These are phyloP conservation scores for Xiphorhynchus elegans DNA, from an alignment of 2,113 vertebrate species.

Conservation along the genomic window DNA sequence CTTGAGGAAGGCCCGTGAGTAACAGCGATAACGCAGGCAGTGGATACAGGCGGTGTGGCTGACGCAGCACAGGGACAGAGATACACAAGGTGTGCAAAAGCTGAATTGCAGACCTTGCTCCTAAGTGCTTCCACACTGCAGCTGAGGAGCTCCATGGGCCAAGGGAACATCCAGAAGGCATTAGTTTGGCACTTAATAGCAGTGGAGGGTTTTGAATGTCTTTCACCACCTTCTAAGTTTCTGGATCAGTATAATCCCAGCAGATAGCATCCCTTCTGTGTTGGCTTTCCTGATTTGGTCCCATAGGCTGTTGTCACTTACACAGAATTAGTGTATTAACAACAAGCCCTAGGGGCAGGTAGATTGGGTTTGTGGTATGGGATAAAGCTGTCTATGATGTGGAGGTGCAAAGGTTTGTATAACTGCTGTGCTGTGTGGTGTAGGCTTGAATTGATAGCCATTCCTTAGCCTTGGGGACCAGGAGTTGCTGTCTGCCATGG, in stretches of 20 bases:
- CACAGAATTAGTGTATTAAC: background rate
- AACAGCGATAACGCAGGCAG: rapidly evolving
- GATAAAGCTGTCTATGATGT: background rate
- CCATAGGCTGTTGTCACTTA: background rate
- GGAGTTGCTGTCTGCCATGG: background rate
- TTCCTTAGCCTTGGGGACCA: background rate
- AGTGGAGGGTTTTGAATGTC: background rate
- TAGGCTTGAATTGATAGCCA: background rate
- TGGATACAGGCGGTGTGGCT: background rate
- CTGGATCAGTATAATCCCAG: background rate
- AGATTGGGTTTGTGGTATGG: rapidly evolving
- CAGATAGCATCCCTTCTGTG: background rate
- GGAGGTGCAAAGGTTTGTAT: background rate
- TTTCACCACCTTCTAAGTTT: background rate
- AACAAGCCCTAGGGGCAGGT: background rate
- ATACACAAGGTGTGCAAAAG: rapidly evolving
- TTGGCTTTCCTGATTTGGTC: background rate
- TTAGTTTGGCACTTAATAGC: background rate
- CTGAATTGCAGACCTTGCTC: rapidly evolving
- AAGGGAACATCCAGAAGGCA: background rate
- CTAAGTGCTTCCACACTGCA: background rate
- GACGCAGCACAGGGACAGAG: background rate
- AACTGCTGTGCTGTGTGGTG: background rate
- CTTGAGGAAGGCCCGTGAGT: background rate
- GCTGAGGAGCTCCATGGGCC: background rate